Evolutionary conservation across 2,888 invertebrate species (phyloP), one percentile per base, ranked within the genome.

Genomic region (Folsomia manolachei): DNA sequence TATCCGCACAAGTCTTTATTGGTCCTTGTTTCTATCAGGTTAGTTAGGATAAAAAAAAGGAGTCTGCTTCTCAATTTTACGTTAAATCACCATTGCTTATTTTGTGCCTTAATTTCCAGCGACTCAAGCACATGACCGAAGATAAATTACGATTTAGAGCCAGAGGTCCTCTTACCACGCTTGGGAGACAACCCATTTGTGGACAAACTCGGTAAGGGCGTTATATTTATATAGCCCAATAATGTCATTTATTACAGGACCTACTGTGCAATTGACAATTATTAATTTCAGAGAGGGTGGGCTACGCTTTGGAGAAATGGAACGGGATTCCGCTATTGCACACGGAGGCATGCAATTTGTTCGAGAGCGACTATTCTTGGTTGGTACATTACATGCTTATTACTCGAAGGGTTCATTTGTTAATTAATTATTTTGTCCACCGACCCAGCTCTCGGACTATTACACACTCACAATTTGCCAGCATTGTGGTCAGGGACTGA

Each of bases 261-360:
- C 60, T 23, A 60, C 62, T 62, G 39, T 14, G 14, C 14, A 9
- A 39, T 39, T 39, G 39, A 39, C 39, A 39, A 4, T 39, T 39
- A n/a, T n/a, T n/a, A n/a, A n/a, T n/a, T n/a, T n/a, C 81, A 87
- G 88, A 75, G 88, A 88, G 82, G 88, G 88, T 73, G 88, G 88
- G 71, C 83, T 89, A 52, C 87, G 88, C 73, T 89, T 89, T 82
- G 88, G 88, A 69, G 88, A 88, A 82, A 89, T 89, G 88, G 88
- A 88, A 81, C 85, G 88, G 60, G 88, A 89, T 83, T 88, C 88
- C 83, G 87, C 88, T 82, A 88, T 88, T 78, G 85, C 88, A 70
- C 88, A 88, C 82, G 87, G 88, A 67, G 87, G 88, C 9, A 86
- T 88, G 1, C 87, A 87, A 83, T 88, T 88, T 82, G 82, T 88